phyloP scores from a whole-genome alignment of 2,888 invertebrate species.

The Coenonympha glycerion region DNA sequence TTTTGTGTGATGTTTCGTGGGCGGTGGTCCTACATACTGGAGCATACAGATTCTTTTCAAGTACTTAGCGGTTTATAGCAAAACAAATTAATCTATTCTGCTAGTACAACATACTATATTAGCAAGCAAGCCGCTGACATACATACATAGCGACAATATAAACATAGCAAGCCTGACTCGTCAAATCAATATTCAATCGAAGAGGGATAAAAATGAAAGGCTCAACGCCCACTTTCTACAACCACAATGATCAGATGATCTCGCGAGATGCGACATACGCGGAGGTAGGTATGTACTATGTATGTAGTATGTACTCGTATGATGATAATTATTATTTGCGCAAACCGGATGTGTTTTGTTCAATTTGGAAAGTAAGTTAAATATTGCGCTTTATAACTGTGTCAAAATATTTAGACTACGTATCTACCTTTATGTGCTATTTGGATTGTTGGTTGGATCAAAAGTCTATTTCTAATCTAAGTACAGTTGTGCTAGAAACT shows the following conservation, averaged over 20 bases:
- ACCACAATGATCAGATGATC: slow-evolving; percentile 28
- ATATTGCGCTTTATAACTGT: slow-evolving; percentile 22
- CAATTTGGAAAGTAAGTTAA: slow-evolving; percentile 27
- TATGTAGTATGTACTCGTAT: too few relatives aligned
- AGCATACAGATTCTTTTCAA: too few relatives aligned
- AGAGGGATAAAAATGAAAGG: slow-evolving; percentile 22
- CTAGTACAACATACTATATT: too few relatives aligned
- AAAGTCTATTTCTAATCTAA: slow-evolving; percentile 4
- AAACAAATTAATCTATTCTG: too few relatives aligned
- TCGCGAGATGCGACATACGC: slow-evolving; percentile 28
- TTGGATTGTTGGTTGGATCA: slow-evolving; percentile 10
- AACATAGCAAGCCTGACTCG: background rate
- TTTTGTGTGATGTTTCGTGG: too few relatives aligned
- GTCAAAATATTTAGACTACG: slow-evolving; percentile 4
- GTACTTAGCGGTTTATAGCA: too few relatives aligned
- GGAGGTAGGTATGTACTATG: background rate
- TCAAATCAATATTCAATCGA: slow-evolving; percentile 16
- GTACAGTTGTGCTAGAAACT: too few relatives aligned
- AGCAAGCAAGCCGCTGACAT: too few relatives aligned
- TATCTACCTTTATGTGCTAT: background rate
- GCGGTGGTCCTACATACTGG: too few relatives aligned
- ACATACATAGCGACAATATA: background rate
- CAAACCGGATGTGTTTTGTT: slow-evolving; percentile 50
- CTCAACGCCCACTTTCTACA: slow-evolving; percentile 29
- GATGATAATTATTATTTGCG: too few relatives aligned